Evolutionary conservation across 2,113 vertebrate species (phyloP), one percentile per base, ranked within the genome.

Genomic region (Sterrhoptilus dennistouni): DNA sequence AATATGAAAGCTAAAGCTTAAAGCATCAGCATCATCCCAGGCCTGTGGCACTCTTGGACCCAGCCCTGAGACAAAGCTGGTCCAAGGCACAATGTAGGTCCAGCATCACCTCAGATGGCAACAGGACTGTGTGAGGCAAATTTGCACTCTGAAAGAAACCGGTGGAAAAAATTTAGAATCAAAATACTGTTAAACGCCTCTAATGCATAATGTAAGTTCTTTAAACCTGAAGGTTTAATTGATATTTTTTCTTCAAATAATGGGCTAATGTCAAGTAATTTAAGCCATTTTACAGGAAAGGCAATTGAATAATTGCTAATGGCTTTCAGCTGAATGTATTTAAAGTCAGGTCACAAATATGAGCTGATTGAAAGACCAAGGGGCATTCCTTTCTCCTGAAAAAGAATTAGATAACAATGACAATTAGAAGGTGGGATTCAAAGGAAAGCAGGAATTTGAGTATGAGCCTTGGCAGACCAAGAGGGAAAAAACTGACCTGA

Each of bases 161-260:
- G 3, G 33, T 90, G 82, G 71, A 77, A 92, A 84, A 88, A 94
- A 86, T 9, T 28, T 47, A 44, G 56, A 64, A 64, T 71, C 35
- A 77, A 96, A 96, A 93, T 76, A 82, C 61, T 11, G n/a, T 65
- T 93, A 91, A 93, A 91, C 38, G 31, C 52, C 45, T 90, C 20
- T 40, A 81, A 92, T 1, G 3, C 76, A 54, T 15, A 84, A 57
- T 44, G 5, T 28, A 65, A 80, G 56, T 93, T 75, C 56, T 75
- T 72, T 87, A 60, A 90, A 75, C 15, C 38, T 88, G 90, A 96
- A 94, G 76, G 72, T 53, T 78, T 96, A 95, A 92, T 93, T 92
- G 86, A 52, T 94, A 89, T 95, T 97, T 97, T 97, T 94, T 94
- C 84, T 97, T 87, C 77, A 95, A 96, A 96, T 90, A 92, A 59